Evolutionary conservation across 2,888 invertebrate genomes (phyloP).

Genomic region (Mystacides longicornis): DNA sequence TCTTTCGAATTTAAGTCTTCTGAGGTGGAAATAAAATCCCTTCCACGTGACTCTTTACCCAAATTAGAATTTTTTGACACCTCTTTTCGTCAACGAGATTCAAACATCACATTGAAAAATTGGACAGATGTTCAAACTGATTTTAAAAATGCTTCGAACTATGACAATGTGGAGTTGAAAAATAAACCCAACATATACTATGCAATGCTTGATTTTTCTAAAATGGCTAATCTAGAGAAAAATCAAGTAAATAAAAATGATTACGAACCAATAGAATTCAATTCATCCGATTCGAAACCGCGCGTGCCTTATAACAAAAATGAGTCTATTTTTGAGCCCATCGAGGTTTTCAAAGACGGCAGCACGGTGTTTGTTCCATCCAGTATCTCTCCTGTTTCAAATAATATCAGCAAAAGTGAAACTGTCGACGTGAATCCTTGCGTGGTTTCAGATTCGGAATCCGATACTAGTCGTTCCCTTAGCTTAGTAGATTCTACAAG

Average conservation of each 20-base stretch:
- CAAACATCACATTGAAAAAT: slow-evolving; percentile 19
- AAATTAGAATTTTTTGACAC: slow-evolving; percentile 5
- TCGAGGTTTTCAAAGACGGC: slow-evolving; percentile 15
- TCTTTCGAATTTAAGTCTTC: slow-evolving; percentile 8
- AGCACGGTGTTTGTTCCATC: slow-evolving; percentile 13
- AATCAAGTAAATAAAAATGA: not conserved
- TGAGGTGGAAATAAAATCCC: not conserved
- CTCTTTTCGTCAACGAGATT: slow-evolving; percentile 14
- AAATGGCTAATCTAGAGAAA: not conserved
- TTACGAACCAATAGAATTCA: slow-evolving; percentile 2
- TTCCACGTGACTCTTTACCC: not conserved
- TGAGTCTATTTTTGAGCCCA: slow-evolving; percentile 15
- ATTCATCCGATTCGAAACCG: not conserved
- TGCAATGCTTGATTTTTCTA: slow-evolving; percentile 21
- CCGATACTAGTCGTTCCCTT: slow-evolving; percentile 7
- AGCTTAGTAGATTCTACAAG: slow-evolving; percentile 8
- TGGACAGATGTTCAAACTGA: slow-evolving; percentile 14
- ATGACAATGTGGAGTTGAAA: slow-evolving; percentile 3
- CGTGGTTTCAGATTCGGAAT: not conserved
- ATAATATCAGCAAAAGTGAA: not conserved
- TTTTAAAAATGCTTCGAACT: slow-evolving; percentile 19
- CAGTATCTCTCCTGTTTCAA: not conserved
- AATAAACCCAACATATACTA: slow-evolving; percentile 16
- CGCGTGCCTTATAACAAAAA: not conserved
- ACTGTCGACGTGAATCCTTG: too few species aligned